Base-by-base conservation (phyloP, 2,888 invertebrate genomes). In the Epiperipatus broadwayi region DNA sequence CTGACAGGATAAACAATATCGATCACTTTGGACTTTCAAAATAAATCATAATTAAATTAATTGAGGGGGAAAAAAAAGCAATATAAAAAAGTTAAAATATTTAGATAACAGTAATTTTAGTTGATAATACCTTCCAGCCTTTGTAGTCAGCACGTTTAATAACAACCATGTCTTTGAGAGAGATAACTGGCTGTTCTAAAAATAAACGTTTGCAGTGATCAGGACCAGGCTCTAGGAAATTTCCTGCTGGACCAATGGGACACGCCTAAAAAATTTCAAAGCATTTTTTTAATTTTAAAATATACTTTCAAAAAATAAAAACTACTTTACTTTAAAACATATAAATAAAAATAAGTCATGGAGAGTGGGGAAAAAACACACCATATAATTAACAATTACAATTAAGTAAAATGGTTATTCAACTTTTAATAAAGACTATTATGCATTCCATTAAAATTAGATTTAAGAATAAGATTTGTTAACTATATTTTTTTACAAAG, bases 211-310 rank as follows among this genome's bases (percentile, higher is more conserved):
- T 83, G 37, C 74, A 73, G 64, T 93, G 89, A 50, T 73, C 67
- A 0, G 80, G 73, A 53, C 75, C 77, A 5, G 95, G 93, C 53
- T 81, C 72, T 47, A 97, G 65, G 41, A 97, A 78, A 61, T 97
- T 97, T 3, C 78, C 78, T 52, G 85, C 87, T 0, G 97, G 97
- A 0, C 97, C 97, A 52, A 97, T 75, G 0, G 95, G 95, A 54
- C 93, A 93, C 45, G 84, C 75, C 60, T 61, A 47, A 3, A 46
- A 40, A 35, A 32, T 30, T n/a, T n/a, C n/a, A n/a, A n/a, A n/a
- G n/a, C n/a, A n/a, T n/a, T n/a, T n/a, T n/a, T n/a, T n/a, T n/a
- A 29, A 16, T n/a, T n/a, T n/a, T n/a, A n/a, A n/a, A n/a, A n/a
- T n/a, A n/a, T n/a, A n/a, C n/a, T n/a, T n/a, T n/a, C n/a, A n/a